These are phyloP conservation scores for Scaptomyza pallida DNA, from an alignment of 1,140 invertebrate genomes.

Conservation along the genomic window DNA sequence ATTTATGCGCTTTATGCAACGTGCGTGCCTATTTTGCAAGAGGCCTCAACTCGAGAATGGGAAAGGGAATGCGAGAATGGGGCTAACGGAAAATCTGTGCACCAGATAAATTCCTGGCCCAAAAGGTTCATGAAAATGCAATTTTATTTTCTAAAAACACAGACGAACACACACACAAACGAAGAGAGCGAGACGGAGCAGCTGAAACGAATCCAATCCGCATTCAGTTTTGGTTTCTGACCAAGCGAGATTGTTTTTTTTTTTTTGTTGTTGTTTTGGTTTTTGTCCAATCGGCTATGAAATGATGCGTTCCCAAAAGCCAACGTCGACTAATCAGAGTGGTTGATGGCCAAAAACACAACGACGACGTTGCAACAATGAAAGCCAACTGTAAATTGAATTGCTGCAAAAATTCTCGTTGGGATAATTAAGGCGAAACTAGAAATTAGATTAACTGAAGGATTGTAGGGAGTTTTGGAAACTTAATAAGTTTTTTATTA, in stretches of 20 bases:
- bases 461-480: too few species aligned
- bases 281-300: conserved; percentile 73
- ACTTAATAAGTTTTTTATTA: too few species aligned
- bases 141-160: conserved; percentile 82
- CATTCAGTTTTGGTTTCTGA: conserved; percentile 36
- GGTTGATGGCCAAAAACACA: conserved; percentile 35
- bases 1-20: conserved; percentile 79
- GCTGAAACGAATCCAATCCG: conserved; percentile 29
- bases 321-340: conserved; percentile 68
- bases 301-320: conserved; percentile 64
- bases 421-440: too few species aligned
- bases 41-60: conserved; percentile 9
- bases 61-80: too few species aligned
- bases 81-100: conserved; percentile 68
- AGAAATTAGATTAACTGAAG: too few species aligned
- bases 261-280: conserved; percentile 47
- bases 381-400: neutral
- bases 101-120: conserved; percentile 72
- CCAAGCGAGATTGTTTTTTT: conserved; percentile 53
- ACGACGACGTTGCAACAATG: neutral
- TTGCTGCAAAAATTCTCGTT: too few species aligned
- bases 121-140: conserved; percentile 83
- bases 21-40: conserved; percentile 68
- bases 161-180: conserved; percentile 47
- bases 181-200: conserved; percentile 6